These are phyloP conservation scores for Microvelia longipes DNA, from an alignment of 1,140 invertebrate species.

Conservation along the genomic window DNA sequence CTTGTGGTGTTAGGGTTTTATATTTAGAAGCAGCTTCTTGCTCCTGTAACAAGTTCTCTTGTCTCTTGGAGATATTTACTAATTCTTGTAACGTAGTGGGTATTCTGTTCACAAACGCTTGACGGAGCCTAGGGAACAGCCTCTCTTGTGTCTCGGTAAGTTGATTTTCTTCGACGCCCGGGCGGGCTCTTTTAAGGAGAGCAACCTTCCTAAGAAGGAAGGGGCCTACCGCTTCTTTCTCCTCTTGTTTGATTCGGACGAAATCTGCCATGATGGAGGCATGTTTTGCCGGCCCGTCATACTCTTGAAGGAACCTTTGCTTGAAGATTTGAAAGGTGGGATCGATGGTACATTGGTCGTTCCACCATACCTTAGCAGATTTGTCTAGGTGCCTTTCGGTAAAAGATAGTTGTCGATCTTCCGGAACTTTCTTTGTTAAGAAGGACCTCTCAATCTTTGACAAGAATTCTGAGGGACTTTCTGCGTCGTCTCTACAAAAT, in stretches of 20 bases:
- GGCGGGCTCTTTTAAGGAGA: not conserved
- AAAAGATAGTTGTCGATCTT: not conserved
- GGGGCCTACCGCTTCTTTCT: not conserved
- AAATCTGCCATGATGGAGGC: not conserved
- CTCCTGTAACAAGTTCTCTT: not conserved
- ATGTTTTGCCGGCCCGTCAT: not conserved
- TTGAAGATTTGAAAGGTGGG: too few species aligned
- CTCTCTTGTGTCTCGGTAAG: not conserved
- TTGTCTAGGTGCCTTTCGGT: not conserved
- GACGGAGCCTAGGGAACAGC: not conserved
- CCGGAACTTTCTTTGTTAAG: not conserved
- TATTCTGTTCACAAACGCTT: not conserved
- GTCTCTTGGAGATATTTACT: not conserved
- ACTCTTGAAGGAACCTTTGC: too few species aligned
- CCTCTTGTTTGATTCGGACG: not conserved
- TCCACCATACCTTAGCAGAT: not conserved
- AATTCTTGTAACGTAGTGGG: not conserved
- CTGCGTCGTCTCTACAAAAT: not conserved
- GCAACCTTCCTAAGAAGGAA: not conserved
- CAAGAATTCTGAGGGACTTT: not conserved
- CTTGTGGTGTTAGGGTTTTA: not conserved
- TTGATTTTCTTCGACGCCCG: not conserved
- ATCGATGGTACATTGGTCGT: not conserved
- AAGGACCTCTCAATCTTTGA: not conserved
- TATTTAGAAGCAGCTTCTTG: not conserved